These are phyloP conservation scores for Lepilemur septentrionalis DNA, from an alignment of 2,797 vertebrate genomes.

Conservation along the genomic window DNA sequence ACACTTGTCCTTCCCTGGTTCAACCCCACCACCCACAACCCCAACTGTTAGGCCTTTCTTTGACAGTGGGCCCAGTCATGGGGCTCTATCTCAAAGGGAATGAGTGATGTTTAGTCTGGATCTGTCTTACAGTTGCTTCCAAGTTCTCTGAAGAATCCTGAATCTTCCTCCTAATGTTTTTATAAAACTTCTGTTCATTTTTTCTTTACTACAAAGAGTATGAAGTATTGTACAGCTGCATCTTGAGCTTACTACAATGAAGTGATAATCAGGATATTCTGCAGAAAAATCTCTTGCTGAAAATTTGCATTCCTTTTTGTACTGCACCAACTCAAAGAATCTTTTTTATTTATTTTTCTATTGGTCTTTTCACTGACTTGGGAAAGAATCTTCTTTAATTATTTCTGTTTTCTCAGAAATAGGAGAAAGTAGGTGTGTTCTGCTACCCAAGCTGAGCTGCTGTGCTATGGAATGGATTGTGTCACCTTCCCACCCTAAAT, in stretches of 20 bases:
- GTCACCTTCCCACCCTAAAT: no score
- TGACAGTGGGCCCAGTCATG: neutral
- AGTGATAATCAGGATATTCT: neutral
- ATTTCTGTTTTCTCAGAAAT: neutral
- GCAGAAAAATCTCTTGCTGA: conserved; percentile 19
- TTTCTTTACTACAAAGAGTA: neutral
- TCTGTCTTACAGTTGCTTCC: conserved; percentile 16
- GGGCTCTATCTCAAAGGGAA: neutral
- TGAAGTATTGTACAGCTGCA: neutral
- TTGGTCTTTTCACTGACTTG: no score
- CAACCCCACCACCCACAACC: neutral
- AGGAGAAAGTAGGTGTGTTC: neutral
- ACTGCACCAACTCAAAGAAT: neutral
- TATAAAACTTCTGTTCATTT: neutral
- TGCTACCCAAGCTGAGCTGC: neutral
- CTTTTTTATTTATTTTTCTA: neutral
- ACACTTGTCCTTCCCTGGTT: neutral
- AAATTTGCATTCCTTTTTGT: neutral
- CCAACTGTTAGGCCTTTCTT: neutral
- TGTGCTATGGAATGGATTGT: neutral
- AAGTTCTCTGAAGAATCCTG: neutral
- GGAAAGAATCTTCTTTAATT: neutral
- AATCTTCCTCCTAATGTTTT: neutral
- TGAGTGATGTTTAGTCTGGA: neutral
- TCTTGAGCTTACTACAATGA: neutral